Evolutionary conservation across 2,888 invertebrate genomes (phyloP).

Genomic region (Drosophila cognata): DNA sequence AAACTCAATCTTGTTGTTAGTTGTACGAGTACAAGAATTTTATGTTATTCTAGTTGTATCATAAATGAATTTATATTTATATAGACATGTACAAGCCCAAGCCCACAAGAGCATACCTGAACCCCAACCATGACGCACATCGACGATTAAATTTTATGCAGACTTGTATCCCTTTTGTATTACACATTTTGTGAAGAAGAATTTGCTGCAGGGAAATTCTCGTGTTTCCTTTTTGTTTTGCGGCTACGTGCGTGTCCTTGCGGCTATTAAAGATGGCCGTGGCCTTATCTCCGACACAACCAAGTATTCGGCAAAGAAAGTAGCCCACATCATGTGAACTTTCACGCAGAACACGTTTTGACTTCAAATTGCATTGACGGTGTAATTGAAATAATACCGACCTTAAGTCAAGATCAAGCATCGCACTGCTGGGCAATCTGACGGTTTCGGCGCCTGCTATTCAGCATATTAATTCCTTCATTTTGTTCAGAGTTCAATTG

Average conservation of each 20-base stretch:
- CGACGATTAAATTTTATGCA: constrained; percentile 52
- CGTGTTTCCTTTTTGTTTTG: constrained; percentile 26
- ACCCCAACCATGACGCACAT: constrained; percentile 51
- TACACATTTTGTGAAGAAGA: constrained; percentile 25
- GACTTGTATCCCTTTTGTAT: constrained; percentile 34
- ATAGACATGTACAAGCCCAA: constrained; percentile 40
- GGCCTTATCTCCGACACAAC: constrained; percentile 16
- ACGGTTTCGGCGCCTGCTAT: constrained; percentile 23
- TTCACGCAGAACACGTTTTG: constrained; percentile 52
- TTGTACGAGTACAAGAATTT: constrained; percentile 44
- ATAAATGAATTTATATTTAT: constrained; percentile 62
- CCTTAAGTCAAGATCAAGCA: constrained; percentile 13
- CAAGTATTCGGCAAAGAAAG: neutral
- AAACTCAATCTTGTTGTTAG: constrained; percentile 47
- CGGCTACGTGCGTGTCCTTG: constrained; percentile 33
- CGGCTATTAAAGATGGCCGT: constrained; percentile 41
- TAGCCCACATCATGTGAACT: constrained; percentile 7
- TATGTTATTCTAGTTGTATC: constrained; percentile 58
- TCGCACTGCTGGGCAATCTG: constrained; percentile 12
- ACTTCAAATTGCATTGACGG: constrained; percentile 41
- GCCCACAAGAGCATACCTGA: constrained; percentile 26
- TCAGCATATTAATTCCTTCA: constrained; percentile 65
- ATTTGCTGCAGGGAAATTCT: constrained; percentile 25
- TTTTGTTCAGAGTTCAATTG: constrained; percentile 41
- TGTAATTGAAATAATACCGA: constrained; percentile 62